A percentile compares a stretch with the other conserved stretches of the same genome.
Evolutionary conservation across 1,140 invertebrate species (phyloP).

Genomic region (Heliconius hermathena): DNA sequence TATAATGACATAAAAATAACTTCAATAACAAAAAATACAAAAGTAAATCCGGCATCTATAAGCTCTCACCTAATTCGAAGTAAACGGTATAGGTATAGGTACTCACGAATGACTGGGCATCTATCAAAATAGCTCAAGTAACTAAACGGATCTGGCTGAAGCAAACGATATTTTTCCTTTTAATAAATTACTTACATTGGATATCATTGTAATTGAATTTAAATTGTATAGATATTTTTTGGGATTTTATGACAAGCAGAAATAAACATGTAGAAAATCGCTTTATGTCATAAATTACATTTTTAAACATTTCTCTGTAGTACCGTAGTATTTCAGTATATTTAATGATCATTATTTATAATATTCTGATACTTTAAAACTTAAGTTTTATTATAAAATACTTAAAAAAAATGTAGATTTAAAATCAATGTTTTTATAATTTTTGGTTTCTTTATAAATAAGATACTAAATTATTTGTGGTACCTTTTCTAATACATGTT

Average conservation of each 20-base stretch:
- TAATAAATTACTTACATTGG: neutral
- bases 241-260: too few relatives aligned
- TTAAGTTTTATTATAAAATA: too few relatives aligned
- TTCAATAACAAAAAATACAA: neutral
- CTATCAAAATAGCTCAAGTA: neutral
- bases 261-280: too few relatives aligned
- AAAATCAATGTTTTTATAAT: too few relatives aligned
- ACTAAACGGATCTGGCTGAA: constrained; percentile 7
- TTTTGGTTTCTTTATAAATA: too few relatives aligned
- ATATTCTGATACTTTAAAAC: too few relatives aligned
- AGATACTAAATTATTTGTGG: too few relatives aligned
- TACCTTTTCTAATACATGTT: neutral
- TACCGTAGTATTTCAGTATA: too few relatives aligned
- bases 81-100: neutral
- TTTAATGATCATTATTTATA: too few relatives aligned
- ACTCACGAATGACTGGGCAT: neutral
- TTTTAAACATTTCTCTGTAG: too few relatives aligned
- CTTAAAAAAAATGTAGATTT: too few relatives aligned
- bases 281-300: too few relatives aligned
- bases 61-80: neutral
- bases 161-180: neutral
- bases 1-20: neutral
- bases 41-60: neutral
- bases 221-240: neutral
- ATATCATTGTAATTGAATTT: neutral